Base-by-base conservation (phyloP, 2,888 invertebrate species). In the Acronicta aceris region DNA sequence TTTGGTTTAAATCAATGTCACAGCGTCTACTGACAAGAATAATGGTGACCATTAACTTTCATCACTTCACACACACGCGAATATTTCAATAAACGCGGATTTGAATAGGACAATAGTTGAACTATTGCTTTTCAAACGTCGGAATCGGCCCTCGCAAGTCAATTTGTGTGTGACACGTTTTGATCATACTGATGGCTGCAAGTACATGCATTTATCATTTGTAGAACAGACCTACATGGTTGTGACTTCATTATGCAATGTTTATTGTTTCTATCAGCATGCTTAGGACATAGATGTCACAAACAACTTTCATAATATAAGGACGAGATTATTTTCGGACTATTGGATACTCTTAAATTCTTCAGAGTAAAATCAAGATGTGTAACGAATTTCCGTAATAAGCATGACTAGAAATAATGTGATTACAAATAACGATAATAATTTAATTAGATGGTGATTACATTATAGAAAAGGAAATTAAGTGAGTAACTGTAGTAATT, bases 1-100 rank as follows among this genome's bases (percentile, higher is more conserved):
- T 63, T 74, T 54, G 61, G 52, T 56, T 76, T 70, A 76, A 73
- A 76, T 76, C 76, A 78, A 76, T 56, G 69, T 65, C 68, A 60
- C 60, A 47, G 50, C 55, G 56, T 48, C 54, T 56, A 66, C 46
- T 43, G 43, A 61, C 62, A 69, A 64, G 76, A 78, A 51, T 78
- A 72, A 78, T 66, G 64, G 62, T 48, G 41, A 52, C 62, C 65
- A 78, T 76, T 70, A 76, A 76, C 64, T 72, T 76, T 78, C 79
- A 72, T 72, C 73, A 76, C 69, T 76, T 72, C 73, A 66, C 72
- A 76, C 71, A 76, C 69, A 63, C 60, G 65, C 58, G 57, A 63
- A 78, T 75, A 74, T 77, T 74, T 65, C 70, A 74, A 74, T 77
- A 77, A 49, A 74, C 62, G 62, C 65, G 62, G 74, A 68, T 69